A percentile compares a stretch with the other conserved stretches of the same genome.
phyloP scores from a whole-genome alignment of 2,113 vertebrate genomes.

The Platycercus adscitus region DNA sequence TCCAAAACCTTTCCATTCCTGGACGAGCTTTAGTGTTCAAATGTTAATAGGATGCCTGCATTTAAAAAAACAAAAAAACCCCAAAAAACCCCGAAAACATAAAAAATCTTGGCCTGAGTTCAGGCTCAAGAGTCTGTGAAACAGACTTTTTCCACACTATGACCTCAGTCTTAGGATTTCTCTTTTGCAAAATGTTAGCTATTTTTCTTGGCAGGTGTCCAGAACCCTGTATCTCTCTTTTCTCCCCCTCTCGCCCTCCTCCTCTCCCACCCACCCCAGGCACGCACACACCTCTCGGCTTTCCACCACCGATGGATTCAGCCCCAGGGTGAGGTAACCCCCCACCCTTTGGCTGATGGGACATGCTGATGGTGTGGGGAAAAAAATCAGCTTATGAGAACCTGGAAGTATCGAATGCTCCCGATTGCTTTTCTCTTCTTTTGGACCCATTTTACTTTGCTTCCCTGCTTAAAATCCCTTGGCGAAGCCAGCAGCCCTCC shows the following conservation, averaged over 20 bases:
- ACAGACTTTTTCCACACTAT: slow-evolving; percentile 79
- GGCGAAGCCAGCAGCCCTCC: neutral
- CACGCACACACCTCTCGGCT: neutral
- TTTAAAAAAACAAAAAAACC: neutral
- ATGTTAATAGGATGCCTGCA: slow-evolving; percentile 66
- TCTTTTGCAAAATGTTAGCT: slow-evolving; percentile 71
- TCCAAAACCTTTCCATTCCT: slow-evolving; percentile 74
- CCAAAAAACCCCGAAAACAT: neutral
- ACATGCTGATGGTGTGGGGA: neutral
- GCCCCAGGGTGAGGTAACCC: neutral
- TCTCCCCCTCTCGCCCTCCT: neutral
- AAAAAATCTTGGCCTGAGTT: slow-evolving; percentile 56
- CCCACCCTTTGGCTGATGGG: neutral
- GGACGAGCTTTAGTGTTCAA: slow-evolving; percentile 64
- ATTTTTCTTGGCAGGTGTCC: slow-evolving; percentile 73
- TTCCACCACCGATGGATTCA: neutral
- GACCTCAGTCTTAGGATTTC: slow-evolving; percentile 76
- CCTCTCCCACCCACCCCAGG: neutral
- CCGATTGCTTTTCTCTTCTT: neutral
- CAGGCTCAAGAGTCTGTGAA: slow-evolving; percentile 73
- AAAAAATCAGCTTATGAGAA: neutral
- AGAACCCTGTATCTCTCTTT: slow-evolving; percentile 57
- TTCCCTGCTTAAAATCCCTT: neutral
- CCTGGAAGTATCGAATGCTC: neutral
- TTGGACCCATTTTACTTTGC: neutral